A percentile compares a stretch with the other conserved stretches of the same genome.
Conservation (phyloP, 2,797 vertebrate species). For the Characodon lateralis region DNA sequence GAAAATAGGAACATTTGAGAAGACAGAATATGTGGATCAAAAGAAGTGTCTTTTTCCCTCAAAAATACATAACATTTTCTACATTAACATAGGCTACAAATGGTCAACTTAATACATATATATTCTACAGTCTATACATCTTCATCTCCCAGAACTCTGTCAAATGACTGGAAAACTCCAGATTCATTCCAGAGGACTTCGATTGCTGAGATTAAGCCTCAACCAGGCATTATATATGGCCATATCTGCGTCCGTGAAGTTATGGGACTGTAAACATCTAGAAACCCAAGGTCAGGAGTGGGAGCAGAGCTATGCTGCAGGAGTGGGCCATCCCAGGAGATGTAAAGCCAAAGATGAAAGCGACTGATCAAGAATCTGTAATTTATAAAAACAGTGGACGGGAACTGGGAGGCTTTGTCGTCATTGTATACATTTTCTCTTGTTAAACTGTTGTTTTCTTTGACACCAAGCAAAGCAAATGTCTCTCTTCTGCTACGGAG, state of each 20-base stretch:
- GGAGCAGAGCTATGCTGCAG: not conserved
- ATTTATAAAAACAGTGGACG: not conserved
- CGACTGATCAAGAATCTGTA: not conserved
- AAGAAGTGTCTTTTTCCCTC: not conserved
- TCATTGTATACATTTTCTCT: not conserved
- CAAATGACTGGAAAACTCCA: not conserved
- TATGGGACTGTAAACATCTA: not conserved
- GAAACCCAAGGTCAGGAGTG: not conserved
- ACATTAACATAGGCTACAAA: not conserved
- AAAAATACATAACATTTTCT: not conserved
- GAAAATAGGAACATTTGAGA: not conserved
- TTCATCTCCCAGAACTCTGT: too few relatives aligned
- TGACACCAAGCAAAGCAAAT: not conserved
- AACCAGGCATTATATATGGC: not conserved
- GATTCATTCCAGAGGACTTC: not conserved
- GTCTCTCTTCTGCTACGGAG: not conserved
- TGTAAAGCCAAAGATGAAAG: not conserved
- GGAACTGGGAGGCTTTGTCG: not conserved
- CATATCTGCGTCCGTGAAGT: not conserved
- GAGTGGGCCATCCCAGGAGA: not conserved
- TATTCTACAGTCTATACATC: not conserved
- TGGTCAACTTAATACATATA: not conserved
- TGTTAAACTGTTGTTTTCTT: not conserved
- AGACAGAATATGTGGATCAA: not conserved
- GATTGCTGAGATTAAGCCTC: too few relatives aligned